These are phyloP conservation scores for Yponomeuta evonymella DNA, from an alignment of 2,888 invertebrate species.

Conservation along the genomic window DNA sequence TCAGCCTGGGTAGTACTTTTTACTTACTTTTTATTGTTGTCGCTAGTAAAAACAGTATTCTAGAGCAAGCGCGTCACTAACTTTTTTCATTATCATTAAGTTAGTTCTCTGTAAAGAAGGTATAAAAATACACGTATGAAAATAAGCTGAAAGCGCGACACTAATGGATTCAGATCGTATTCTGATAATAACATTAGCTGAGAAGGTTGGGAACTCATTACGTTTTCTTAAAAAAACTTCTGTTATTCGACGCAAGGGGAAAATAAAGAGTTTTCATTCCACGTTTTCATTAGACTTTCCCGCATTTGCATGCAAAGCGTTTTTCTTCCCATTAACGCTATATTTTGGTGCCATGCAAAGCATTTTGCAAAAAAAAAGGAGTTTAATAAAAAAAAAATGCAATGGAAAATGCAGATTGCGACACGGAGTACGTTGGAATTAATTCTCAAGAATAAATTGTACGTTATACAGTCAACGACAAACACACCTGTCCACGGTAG, in stretches of 20 bases:
- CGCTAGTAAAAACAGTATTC: background rate
- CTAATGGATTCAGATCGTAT: conserved; percentile 7
- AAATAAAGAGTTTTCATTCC: background rate
- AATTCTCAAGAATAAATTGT: background rate
- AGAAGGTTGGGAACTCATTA: background rate
- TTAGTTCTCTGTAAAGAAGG: background rate
- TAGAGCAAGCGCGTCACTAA: background rate
- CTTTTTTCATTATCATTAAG: background rate
- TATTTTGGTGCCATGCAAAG: background rate
- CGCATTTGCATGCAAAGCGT: background rate
- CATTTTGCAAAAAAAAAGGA: background rate
- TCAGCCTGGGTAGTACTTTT: no score
- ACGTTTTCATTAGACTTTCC: background rate
- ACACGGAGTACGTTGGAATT: background rate
- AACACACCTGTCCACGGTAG: no score
- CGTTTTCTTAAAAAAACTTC: conserved; percentile 6
- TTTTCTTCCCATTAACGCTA: background rate
- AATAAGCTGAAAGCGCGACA: background rate
- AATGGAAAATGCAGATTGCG: background rate
- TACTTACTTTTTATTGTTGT: background rate
- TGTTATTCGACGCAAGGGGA: background rate
- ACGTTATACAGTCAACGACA: no score
- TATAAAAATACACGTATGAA: background rate
- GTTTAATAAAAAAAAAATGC: background rate
- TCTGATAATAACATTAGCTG: background rate